Evolutionary conservation across 2,113 vertebrate genomes (phyloP).

Genomic region (Parus major): DNA sequence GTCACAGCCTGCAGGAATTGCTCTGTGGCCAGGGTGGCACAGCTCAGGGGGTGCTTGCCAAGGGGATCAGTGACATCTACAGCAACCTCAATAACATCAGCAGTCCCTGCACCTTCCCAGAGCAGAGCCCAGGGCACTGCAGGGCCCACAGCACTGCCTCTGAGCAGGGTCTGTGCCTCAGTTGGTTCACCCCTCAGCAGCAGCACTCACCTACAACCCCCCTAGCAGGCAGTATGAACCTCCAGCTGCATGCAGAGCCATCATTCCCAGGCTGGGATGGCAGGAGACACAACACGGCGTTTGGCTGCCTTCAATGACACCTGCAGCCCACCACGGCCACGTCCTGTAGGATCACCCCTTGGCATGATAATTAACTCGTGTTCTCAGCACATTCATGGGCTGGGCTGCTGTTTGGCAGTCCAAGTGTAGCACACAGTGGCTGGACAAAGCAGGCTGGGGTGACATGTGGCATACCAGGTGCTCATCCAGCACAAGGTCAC

Average conservation of each 20-base stretch:
- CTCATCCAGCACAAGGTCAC: neutral
- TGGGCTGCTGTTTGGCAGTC: neutral
- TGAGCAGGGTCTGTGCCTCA: neutral
- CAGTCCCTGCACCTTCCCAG: neutral
- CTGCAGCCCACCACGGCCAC: neutral
- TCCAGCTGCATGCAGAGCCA: neutral
- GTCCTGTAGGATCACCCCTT: neutral
- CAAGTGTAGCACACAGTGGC: neutral
- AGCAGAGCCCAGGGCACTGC: neutral
- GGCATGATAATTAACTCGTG: neutral
- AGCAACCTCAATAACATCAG: neutral
- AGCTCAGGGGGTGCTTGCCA: fast-evolving
- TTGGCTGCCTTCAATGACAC: neutral
- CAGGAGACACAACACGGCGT: fast-evolving
- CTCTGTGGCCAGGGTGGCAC: neutral
- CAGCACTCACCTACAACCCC: neutral
- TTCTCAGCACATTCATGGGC: neutral
- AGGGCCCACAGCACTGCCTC: neutral
- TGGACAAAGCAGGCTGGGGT: neutral
- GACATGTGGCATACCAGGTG: fast-evolving
- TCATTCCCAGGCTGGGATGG: neutral
- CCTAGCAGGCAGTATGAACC: neutral
- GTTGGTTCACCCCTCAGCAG: neutral
- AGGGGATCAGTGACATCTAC: neutral
- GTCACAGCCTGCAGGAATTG: neutral